Conservation (phyloP, 53 echinoderm and acorn worm genomes). For the Temnopleurus reevesii region DNA sequence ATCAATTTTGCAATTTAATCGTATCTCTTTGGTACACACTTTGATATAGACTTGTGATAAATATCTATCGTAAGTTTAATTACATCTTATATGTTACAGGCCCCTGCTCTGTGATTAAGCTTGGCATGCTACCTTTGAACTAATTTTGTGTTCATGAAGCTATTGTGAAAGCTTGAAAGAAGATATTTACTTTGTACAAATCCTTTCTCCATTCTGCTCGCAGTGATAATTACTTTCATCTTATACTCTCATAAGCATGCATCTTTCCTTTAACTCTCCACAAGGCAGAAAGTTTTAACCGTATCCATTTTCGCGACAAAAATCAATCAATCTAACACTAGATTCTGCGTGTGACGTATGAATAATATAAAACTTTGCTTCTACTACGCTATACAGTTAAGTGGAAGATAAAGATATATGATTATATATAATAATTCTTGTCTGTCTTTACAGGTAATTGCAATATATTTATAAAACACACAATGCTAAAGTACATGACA, state of each 20-base stretch:
- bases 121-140: too few species aligned
- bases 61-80: too few species aligned
- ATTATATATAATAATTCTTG: conserved; percentile 59
- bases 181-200: too few species aligned
- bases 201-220: too few species aligned
- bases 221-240: background rate
- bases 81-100: too few species aligned
- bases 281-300: background rate
- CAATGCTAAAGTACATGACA: conserved; percentile 42
- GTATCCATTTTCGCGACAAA: background rate
- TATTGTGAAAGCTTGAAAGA: too few species aligned
- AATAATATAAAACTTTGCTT: conserved; percentile 34
- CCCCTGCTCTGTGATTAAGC: too few species aligned
- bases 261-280: background rate
- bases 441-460: conserved; percentile 55
- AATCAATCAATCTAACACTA: background rate
- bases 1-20: too few species aligned
- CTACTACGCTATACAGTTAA: conserved; percentile 38
- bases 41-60: too few species aligned
- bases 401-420: conserved; percentile 57
- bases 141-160: too few species aligned
- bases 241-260: conserved; percentile 30
- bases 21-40: too few species aligned
- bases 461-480: conserved; percentile 57
- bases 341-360: background rate